Evolutionary conservation across 2,113 vertebrate genomes (phyloP), one percentile per base, ranked within the genome.

Genomic region (Lepus timidus): DNA sequence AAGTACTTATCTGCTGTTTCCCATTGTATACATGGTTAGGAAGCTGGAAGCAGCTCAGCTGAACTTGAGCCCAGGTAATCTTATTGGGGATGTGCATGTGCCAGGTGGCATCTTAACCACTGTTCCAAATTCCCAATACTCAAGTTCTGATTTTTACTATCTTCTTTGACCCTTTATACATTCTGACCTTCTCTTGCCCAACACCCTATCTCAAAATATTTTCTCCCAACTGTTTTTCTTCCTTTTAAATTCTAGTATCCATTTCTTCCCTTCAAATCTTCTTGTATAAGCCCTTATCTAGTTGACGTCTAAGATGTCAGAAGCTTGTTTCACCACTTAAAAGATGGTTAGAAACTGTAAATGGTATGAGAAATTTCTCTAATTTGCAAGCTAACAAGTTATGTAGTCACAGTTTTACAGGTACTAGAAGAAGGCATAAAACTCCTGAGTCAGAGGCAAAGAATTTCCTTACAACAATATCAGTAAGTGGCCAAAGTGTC

Each of bases 151-250:
- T 52, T 74, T 81, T 79, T 64, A 78, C 10, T 68, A 49, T n/a
- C 20, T 39, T 44, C 73, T 88, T 87, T 73, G 29, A 91, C 31
- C 52, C 87, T 85, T 65, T 13, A 83, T 78, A 75, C 27, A 67
- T 87, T 86, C 33, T 89, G 52, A 52, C 51, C n/a, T 62, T 13
- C 27, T 70, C 89, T 95, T 90, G 14, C 55, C 51, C 62, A 90
- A 97, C 2, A 5, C 22, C 81, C 33, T 31, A 92, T 92, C 95
- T 49, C 65, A 85, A 94, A 97, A 98, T 85, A 92, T 31, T 93
- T 52, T 73, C 20, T 88, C 95, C 84, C 90, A 12, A 86, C 4
- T 44, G 85, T 88, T 75, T 75, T 93, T 62, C 39, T 27, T 78
- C 23, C 67, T 94, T 44, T 82, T 64, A 94, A 25, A 91, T 74